Conservation (phyloP, 2,888 invertebrate genomes). For the Macrophya alboannulata region DNA sequence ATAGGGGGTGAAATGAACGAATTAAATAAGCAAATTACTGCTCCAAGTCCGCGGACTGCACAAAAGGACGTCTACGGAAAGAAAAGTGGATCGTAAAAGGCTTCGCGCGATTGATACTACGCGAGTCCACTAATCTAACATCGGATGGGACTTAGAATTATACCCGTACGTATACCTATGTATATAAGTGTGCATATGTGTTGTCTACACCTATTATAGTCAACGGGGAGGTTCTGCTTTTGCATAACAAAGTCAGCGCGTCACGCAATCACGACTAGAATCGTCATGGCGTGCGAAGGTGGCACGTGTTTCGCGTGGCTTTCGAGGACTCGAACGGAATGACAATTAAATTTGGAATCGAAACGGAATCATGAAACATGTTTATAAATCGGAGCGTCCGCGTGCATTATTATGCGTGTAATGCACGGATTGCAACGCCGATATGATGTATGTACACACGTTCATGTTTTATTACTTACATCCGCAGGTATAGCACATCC, state of each 20-base stretch:
- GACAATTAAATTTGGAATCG: conserved; percentile 27
- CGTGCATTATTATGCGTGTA: neutral
- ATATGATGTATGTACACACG: neutral
- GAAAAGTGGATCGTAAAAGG: neutral
- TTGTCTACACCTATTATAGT: conserved; percentile 29
- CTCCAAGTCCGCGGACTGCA: neutral
- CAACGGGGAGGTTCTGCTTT: conserved; percentile 58
- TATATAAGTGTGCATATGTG: neutral
- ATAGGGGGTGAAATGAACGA: neutral
- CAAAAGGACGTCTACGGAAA: too few species aligned
- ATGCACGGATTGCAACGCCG: neutral
- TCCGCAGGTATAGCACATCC: neutral
- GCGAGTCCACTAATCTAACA: conserved; percentile 18
- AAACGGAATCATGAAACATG: neutral
- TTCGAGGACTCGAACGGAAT: conserved; percentile 11
- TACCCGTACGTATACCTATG: neutral
- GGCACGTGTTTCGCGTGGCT: conserved; percentile 72
- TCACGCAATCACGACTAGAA: conserved; percentile 77
- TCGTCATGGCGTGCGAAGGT: conserved; percentile 71
- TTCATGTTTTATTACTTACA: neutral
- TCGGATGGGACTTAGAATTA: conserved; percentile 29
- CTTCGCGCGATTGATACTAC: conserved; percentile 1
- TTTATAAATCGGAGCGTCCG: neutral
- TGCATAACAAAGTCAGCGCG: conserved; percentile 67
- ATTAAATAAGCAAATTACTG: neutral